Evolutionary conservation across 2,888 invertebrate genomes (phyloP), one percentile per base, ranked within the genome.

Genomic region (Barypeithes pellucidus): DNA sequence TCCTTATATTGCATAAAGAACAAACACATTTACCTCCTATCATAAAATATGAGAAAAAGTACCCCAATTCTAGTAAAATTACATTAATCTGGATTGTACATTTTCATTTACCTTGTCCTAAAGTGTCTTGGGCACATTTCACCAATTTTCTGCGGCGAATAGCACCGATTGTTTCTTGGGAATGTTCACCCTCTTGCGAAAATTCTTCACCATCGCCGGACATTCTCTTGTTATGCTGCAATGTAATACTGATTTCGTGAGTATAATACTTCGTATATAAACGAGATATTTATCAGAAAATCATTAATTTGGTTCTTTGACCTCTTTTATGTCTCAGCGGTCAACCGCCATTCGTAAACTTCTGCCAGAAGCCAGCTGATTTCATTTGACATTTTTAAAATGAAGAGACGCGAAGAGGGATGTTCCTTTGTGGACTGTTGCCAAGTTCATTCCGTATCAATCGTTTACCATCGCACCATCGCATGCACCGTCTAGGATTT

Each of bases 61-160:
- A 39, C 2, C 2, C 39, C 1, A 39, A 12, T 39, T 39, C 12
- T n/a, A n/a, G 2, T 3, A 39, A 1, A n/a, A 1, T n/a, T 39
- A 9, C 4, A 0, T n/a, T 12, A n/a, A n/a, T 39, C 12, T n/a
- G n/a, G 12, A 12, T n/a, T n/a, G 2, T n/a, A 50, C 9, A 24
- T 36, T 22, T 20, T 14, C 60, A 45, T 73, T 85, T 83, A 89
- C 89, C 89, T 86, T 88, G 89, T 81, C 89, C 89, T 70, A 89
- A 84, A 72, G 89, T 89, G 80, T 89, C 87, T 84, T 89, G 89
- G 73, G 90, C 89, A 79, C 88, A 87, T 82, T 88, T 86, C 77
- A 89, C 87, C 80, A 90, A 86, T 85, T 88, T 89, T 80, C 89
- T 89, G 80, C 71, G 67, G 33, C 71, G 73, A 14, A 75, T 60